Evolutionary conservation across 2,888 invertebrate species (phyloP), one percentile per base, ranked within the genome.

Genomic region (Eustalomyia histrio): DNA sequence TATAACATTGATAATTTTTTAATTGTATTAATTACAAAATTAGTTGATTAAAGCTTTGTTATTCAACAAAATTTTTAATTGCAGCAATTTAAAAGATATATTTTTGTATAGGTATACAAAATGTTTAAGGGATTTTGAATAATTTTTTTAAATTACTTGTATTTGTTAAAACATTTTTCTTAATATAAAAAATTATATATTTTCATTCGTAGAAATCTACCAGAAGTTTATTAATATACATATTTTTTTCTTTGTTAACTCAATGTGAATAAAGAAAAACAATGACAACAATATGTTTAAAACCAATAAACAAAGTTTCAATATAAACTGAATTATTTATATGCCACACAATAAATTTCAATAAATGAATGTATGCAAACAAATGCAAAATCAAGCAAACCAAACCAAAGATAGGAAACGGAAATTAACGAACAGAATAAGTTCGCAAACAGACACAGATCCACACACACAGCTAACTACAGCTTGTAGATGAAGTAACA

Each of bases 261-360:
- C 43, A n/a, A 47, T 47, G n/a, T 1, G 12, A 5, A n/a, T 1
- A 47, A 14, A 47, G n/a, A 6, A 47, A 47, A 47, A n/a, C 14
- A 47, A n/a, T 4, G 6, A n/a, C 43, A 47, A 14, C n/a, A 29
- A 29, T 29, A 29, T 29, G 43, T n/a, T 47, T 14, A n/a, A 47
- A 47, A 6, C 4, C 43, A 47, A n/a, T 6, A 47, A 47, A 47
- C 6, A 47, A 47, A 14, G 43, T 47, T 47, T 6, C n/a, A 47
- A 47, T n/a, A 47, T n/a, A 71, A 61, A 39, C 21, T 24, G 61
- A 53, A 61, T 24, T 71, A 61, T 53, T 71, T 71, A 53, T 71
- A 16, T 18, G 29, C 29, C 29, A 29, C 29, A 72, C 53, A 61
- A 71, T 60, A 35, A 60, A 39, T 60, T 35, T 39, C 18, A 21